phyloP scores from a whole-genome alignment of 2,888 invertebrate genomes.

The Elysia crispata region DNA sequence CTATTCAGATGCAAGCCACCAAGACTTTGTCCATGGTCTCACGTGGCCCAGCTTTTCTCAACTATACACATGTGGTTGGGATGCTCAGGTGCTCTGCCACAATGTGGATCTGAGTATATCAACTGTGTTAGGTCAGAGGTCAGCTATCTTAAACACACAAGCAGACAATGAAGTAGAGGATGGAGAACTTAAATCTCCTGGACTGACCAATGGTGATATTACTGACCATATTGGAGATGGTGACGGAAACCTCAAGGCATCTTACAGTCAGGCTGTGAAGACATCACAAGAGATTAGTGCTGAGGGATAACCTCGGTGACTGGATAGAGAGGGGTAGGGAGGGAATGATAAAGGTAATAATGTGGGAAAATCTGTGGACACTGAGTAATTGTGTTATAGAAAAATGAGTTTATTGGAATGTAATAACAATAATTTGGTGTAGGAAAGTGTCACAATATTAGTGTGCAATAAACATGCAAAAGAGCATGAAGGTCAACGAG shows the following conservation, averaged over 20 bases:
- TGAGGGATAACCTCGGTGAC: not conserved
- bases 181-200: not conserved
- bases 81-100: conserved; percentile 38
- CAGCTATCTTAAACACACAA: not conserved
- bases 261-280: conserved; percentile 13
- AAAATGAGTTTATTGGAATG: no score
- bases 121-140: conserved; percentile 7
- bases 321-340: no score
- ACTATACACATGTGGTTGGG: conserved; percentile 45
- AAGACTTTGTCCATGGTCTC: conserved; percentile 43
- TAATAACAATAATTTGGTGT: no score
- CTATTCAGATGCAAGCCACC: conserved; percentile 31
- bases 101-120: not conserved
- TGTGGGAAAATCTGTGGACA: no score
- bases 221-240: not conserved
- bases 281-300: conserved; percentile 12
- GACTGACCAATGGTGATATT: conserved; percentile 23
- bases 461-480: no score
- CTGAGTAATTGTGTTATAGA: no score
- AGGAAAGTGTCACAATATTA: no score
- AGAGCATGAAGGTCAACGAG: no score
- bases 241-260: not conserved
- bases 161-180: not conserved
- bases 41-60: conserved; percentile 38
- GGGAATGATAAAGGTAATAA: no score